Evolutionary conservation across 2,888 invertebrate genomes (phyloP), one percentile per base, ranked within the genome.

Genomic region (Pegoplata infirma): DNA sequence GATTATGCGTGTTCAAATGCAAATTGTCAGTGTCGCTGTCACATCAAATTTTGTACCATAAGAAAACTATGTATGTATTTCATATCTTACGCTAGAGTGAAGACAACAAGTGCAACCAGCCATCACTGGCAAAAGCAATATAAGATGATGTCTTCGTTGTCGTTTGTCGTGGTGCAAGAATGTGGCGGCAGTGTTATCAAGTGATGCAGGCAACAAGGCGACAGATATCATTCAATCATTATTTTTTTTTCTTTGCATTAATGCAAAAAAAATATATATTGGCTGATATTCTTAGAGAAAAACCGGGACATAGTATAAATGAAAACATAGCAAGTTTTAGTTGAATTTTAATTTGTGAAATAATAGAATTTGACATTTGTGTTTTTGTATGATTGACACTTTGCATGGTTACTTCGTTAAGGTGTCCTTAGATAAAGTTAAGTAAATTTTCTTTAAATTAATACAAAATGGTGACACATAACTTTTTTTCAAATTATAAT

Each of bases 71-170:
- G 47, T 51, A 10, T 61, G 21, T 14, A 56, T 55, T 71, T 79
- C 79, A 79, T 73, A 73, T 80, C 80, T 80, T 76, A 80, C 73
- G 80, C 68, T 68, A 80, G 80, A 80, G 73, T 81, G 78, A 72
- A 78, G 72, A 76, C 78, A 76, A 81, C 81, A 81, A 81, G 81
- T 81, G 81, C 81, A 81, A 71, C 80, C 79, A 79, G 75, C 67
- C 79, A 67, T 75, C 75, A 79, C 79, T 72, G 32, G 79, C 75
- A 79, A 55, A 79, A 51, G 79, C 79, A 75, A 79, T 79, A 71
- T 69, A 75, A 75, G 67, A 79, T 68, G 75, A 72, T 72, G 75
- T 79, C 79, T 71, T 53, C 64, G 73, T 67, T 75, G 51, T 71
- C 56, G 74, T 25, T 69, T 59, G 66, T 40, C 51, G 71, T 79